Base-by-base conservation (phyloP, 2,888 invertebrate genomes). In the Boloria euphrosyne region DNA sequence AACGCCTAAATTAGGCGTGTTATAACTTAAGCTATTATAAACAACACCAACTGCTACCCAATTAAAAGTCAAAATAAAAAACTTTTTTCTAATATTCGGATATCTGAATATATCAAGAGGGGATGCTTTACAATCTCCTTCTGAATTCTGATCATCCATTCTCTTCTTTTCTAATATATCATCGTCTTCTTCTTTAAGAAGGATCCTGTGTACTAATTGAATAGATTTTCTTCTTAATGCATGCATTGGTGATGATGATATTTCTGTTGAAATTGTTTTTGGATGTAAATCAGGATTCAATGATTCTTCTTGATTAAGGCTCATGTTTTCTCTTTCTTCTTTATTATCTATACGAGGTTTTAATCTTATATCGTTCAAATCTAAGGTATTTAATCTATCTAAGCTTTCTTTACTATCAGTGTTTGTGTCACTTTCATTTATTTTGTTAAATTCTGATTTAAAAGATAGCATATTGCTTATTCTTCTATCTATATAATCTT, bases 41-140 rank as follows among this genome's bases (percentile, higher is more conserved):
- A 95, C 95, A 0, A 95, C 94, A n/a, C 95, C 95, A 64, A 95
- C 87, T 47, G 94, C 93, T 6, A 95, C 93, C 95, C 95, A 95
- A 75, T 94, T 93, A 73, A 94, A 94, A 0, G 94, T 94, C 27
- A 95, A 83, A 60, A 95, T 90, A 31, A 94, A 89, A 72, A 95
- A 95, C 76, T 95, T 95, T 76, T 93, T 95, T 54, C 95, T 87
- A 71, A 95, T 93, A 80, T 95, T 95, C 0, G 94, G 94, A 78
- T 94, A 94, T 74, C 93, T 88, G 67, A 95, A 93, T 52, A 95
- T 85, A 78, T 95, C 95, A 76, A 94, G 79, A 0, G 93, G 93
- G n/a, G 94, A 93, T 0, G 94, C 94, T 69, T 93, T 92, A 38
- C 89, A 88, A 71, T 91, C 89, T 49, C 86, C 88, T 77, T 90